These are phyloP conservation scores for Orientallactaga bullata DNA, from an alignment of 2,113 vertebrate genomes.

Conservation along the genomic window DNA sequence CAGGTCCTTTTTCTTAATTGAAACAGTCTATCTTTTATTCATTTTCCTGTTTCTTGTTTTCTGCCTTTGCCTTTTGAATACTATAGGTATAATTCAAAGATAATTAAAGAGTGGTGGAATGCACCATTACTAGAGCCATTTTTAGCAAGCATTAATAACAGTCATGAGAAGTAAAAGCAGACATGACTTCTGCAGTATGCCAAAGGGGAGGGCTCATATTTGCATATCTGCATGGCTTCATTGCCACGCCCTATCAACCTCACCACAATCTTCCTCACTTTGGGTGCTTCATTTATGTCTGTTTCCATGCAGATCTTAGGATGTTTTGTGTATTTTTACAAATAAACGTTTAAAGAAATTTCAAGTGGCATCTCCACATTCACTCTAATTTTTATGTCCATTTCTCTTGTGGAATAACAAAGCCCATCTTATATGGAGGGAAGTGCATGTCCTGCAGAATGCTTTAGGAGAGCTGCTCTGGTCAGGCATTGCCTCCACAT, in stretches of 20 bases:
- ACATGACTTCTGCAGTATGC: neutral
- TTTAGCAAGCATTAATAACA: conserved; percentile 55
- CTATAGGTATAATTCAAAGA: conserved; percentile 8
- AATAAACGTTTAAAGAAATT: conserved; percentile 21
- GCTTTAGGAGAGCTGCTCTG: neutral
- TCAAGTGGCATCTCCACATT: neutral
- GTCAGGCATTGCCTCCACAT: too few relatives aligned
- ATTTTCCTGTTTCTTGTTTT: conserved; percentile 64
- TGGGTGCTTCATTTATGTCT: conserved; percentile 13
- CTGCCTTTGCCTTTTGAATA: conserved; percentile 64
- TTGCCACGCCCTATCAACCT: neutral
- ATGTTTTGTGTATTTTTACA: too few relatives aligned
- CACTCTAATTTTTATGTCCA: neutral
- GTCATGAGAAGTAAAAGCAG: conserved; percentile 52
- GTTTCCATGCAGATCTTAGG: neutral
- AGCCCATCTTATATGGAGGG: neutral
- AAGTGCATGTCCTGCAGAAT: neutral
- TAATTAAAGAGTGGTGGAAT: conserved; percentile 43
- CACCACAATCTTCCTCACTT: neutral
- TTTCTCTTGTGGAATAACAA: neutral
- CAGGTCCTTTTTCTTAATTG: conserved; percentile 68
- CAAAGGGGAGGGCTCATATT: neutral
- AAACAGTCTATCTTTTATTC: conserved; percentile 63
- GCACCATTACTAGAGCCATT: neutral
- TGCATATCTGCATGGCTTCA: neutral